Evolutionary conservation across 2,113 vertebrate species (phyloP).

Genomic region (Cavia porcellus): DNA sequence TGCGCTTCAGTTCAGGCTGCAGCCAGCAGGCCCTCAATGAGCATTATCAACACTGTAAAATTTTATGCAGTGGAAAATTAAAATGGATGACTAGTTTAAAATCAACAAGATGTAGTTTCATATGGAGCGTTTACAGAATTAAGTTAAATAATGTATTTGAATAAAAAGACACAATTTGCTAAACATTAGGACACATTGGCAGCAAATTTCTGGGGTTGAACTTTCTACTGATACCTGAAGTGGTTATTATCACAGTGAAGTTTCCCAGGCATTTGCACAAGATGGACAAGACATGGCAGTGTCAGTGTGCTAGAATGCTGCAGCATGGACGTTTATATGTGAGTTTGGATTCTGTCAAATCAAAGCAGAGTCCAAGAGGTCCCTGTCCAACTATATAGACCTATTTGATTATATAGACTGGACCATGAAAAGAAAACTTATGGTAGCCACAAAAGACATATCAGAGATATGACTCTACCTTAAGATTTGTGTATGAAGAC

Average conservation of each 20-base stretch:
- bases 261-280: neutral
- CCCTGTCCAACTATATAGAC: neutral
- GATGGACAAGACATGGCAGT: neutral
- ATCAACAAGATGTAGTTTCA: neutral
- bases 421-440: neutral
- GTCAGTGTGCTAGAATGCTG: neutral
- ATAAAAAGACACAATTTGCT: neutral
- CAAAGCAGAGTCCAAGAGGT: neutral
- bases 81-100: neutral
- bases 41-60: neutral
- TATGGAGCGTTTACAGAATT: neutral
- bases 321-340: neutral
- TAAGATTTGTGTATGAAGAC: neutral
- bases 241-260: neutral
- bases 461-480: neutral
- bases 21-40: neutral
- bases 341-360: neutral
- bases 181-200: neutral
- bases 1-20: neutral
- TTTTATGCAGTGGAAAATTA: constrained; percentile 1
- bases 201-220: neutral
- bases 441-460: neutral
- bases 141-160: constrained; percentile 12
- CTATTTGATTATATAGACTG: neutral
- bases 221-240: neutral